Evolutionary conservation across 1,140 invertebrate genomes (phyloP).

Genomic region (Arctopsyche grandis): DNA sequence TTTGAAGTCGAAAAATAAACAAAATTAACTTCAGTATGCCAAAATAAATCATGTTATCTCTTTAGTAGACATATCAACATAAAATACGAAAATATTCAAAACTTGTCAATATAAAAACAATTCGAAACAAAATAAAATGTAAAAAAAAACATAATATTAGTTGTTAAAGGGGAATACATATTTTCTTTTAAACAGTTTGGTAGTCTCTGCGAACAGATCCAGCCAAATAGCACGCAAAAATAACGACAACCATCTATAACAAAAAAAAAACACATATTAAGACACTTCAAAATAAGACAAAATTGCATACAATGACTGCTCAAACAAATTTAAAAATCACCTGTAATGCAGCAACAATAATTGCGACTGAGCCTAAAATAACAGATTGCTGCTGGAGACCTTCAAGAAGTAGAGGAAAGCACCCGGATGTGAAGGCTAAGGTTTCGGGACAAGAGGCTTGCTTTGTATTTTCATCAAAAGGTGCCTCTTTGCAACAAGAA

Average conservation of each 20-base stretch:
- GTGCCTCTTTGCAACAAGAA: slow-evolving; percentile 74
- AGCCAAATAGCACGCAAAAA: slow-evolving; percentile 90
- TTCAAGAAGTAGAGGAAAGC: slow-evolving; percentile 71
- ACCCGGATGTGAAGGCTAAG: slow-evolving; percentile 69
- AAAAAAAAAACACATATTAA: slow-evolving; percentile 47
- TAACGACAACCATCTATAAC: slow-evolving; percentile 85
- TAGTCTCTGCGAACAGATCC: slow-evolving; percentile 89
- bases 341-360: slow-evolving; percentile 82
- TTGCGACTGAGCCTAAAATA: slow-evolving; percentile 78
- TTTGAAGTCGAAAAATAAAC: too few species aligned
- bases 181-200: slow-evolving; percentile 81
- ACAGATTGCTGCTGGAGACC: slow-evolving; percentile 76
- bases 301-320: neutral
- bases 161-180: neutral
- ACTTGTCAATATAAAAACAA: too few species aligned
- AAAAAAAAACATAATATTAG: neutral
- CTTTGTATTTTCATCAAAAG: slow-evolving; percentile 61
- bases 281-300: neutral
- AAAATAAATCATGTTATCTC: too few species aligned
- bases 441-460: slow-evolving; percentile 66
- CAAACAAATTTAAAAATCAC: slow-evolving; percentile 60
- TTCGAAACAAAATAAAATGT: neutral
- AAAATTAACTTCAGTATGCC: too few species aligned
- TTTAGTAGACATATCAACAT: too few species aligned
- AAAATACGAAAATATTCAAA: too few species aligned